Base-by-base conservation (phyloP, 1,140 invertebrate species). In the Notospermus geniculatus region DNA sequence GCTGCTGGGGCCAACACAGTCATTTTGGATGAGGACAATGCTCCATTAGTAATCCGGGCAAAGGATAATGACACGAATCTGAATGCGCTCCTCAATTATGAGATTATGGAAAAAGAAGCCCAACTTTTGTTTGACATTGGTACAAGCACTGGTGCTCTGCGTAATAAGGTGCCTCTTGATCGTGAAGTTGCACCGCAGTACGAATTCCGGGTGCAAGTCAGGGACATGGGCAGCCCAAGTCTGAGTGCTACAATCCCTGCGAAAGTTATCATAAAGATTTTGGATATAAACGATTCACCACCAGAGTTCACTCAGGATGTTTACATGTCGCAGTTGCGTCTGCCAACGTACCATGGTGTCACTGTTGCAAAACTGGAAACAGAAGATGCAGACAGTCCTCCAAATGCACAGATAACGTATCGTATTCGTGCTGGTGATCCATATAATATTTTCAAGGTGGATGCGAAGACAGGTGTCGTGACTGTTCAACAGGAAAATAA, bases 271-370 rank as follows among this genome's bases (percentile, higher is more conserved):
- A 90, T 97, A n/a, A 79, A 84, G 46, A 86, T 95, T 11, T 85
- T 83, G 0, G 91, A 95, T 80, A 87, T 94, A 1, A 95, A 96
- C 80, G 93, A 95, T 73, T 92, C 89, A 69, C 85, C 90, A 13
- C 93, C 93, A 0, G 81, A 83, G 52, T 95, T 94, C 76, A 78
- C 84, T 17, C 82, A 87, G 52, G 77, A 83, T 1, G 82, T 86
- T 66, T 93, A 92, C 76, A 90, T 89, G 67, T 86, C 88, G 0
- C 90, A 88, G 2, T 79, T 97, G 17, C 80, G 93, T 13, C 72
- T 93, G 32, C 93, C 93, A 19, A 79, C 78, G 7, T 76, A 74
- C 41, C 62, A 66, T 25, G 72, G 75, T 61, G 74, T 79, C 4
- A 29, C 62, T 7, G 73, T 81, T 1, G 39, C 72, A 2, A 62